phyloP scores from a whole-genome alignment of 1,140 invertebrate genomes.

The Frieseomelitta varia region DNA sequence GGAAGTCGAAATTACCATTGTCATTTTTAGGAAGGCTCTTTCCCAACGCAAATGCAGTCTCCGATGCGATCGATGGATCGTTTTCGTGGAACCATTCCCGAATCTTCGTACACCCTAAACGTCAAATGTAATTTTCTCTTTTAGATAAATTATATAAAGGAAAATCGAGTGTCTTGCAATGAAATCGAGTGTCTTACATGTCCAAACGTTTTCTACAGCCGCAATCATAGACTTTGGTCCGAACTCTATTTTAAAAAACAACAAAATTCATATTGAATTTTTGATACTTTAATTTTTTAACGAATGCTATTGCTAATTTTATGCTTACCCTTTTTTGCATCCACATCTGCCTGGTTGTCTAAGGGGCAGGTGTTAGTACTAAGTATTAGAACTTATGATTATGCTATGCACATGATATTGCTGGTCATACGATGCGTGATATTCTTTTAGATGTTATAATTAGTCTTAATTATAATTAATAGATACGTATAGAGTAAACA shows the following conservation, averaged over 20 bases:
- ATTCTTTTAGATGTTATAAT: slow-evolving; percentile 12
- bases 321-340: slow-evolving; percentile 60
- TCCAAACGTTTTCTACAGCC: slow-evolving; percentile 43
- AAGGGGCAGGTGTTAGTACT: slow-evolving; percentile 58
- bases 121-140: neutral
- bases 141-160: neutral
- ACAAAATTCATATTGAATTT: slow-evolving; percentile 1
- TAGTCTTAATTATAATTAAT: too few species aligned
- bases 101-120: slow-evolving; percentile 17
- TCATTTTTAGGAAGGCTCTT: slow-evolving; percentile 29
- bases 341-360: slow-evolving; percentile 60
- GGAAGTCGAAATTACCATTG: slow-evolving; percentile 54
- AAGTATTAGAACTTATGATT: slow-evolving; percentile 62
- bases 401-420: slow-evolving; percentile 26
- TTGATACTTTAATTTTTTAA: neutral
- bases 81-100: slow-evolving; percentile 28
- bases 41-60: slow-evolving; percentile 15
- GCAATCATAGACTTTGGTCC: slow-evolving; percentile 52
- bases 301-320: neutral
- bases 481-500: neutral
- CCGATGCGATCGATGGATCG: slow-evolving; percentile 20
- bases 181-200: slow-evolving; percentile 28
- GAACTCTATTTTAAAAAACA: slow-evolving; percentile 22
- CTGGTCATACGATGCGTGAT: slow-evolving; percentile 57
- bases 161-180: neutral